phyloP scores from a whole-genome alignment of 2,888 invertebrate species.

The Leistus spinibarbis region DNA sequence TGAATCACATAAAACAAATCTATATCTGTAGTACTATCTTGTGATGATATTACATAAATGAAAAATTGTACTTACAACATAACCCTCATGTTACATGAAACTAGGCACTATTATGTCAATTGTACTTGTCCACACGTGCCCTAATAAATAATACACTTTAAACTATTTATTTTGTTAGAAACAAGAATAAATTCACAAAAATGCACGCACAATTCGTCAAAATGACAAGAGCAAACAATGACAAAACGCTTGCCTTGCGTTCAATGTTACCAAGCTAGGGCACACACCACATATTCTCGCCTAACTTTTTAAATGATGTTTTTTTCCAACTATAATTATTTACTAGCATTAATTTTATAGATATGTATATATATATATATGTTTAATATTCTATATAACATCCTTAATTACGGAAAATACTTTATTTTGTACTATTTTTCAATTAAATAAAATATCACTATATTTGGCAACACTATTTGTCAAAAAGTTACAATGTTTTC shows the following conservation, averaged over 20 bases:
- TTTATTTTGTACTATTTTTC: no score
- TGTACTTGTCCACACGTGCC: background rate
- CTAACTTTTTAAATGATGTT: no score
- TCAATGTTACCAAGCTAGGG: no score
- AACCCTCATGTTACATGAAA: background rate
- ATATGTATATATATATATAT: no score
- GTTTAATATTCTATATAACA: no score
- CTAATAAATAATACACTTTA: background rate
- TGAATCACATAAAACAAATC: background rate
- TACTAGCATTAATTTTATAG: no score
- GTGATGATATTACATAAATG: background rate
- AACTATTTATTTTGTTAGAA: background rate
- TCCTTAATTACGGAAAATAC: no score
- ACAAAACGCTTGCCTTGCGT: background rate
- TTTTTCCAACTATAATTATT: no score
- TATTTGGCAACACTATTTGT: background rate
- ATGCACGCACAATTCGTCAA: no score
- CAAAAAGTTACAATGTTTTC: background rate
- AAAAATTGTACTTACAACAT: background rate
- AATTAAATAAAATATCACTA: no score
- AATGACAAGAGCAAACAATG: background rate
- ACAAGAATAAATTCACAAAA: background rate
- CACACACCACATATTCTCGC: no score
- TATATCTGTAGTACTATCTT: background rate
- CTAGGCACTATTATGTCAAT: background rate